Base-by-base conservation (phyloP, 2,888 invertebrate genomes). In the Stenichneumon culpator region DNA sequence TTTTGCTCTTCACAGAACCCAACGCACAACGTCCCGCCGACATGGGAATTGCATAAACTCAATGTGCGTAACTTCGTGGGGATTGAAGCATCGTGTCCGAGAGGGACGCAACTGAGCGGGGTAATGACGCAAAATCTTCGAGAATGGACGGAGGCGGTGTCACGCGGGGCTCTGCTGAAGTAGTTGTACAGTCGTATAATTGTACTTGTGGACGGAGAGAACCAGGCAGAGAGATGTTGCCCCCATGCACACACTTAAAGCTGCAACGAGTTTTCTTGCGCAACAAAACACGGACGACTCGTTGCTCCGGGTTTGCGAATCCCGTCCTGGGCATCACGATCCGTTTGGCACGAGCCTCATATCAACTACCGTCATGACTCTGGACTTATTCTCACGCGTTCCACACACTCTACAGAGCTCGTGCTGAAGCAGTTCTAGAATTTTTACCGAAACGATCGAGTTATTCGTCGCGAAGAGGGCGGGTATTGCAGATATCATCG, bases 71-170 rank as follows among this genome's bases (percentile, higher is more conserved):
- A 70, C 54, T 5, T 52, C 50, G 74, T 44, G 47, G 47, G 63
- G 63, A 44, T 52, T 63, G 52, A 69, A 47, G n/a, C 9, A 65
- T 44, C 65, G 69, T 36, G 47, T 25, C 52, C 44, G 54, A n/a
- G 47, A 28, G 44, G 44, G 39, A 57, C 70, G 47, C 67, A 67
- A 67, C 52, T 36, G 19, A 9, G 36, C 32, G 57, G 70, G 36
- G 50, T 32, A 77, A 77, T 77, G 63, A 70, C 70, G 82, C 70
- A 72, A 79, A 79, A 79, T 79, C 65, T 63, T 75, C 75, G 75
- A 65, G 75, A 65, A 75, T 65, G 50, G 65, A 65, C 65, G 32
- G 32, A 65, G 75, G 32, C 52, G 65, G 65, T 65, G 32, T 65
- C 75, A 50, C 65, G 75, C 60, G 60, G 60, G 32, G 5, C 19